A percentile compares a stretch with the other conserved stretches of the same genome.
phyloP scores from a whole-genome alignment of 2,888 invertebrate genomes.

The Melanargia galathea region DNA sequence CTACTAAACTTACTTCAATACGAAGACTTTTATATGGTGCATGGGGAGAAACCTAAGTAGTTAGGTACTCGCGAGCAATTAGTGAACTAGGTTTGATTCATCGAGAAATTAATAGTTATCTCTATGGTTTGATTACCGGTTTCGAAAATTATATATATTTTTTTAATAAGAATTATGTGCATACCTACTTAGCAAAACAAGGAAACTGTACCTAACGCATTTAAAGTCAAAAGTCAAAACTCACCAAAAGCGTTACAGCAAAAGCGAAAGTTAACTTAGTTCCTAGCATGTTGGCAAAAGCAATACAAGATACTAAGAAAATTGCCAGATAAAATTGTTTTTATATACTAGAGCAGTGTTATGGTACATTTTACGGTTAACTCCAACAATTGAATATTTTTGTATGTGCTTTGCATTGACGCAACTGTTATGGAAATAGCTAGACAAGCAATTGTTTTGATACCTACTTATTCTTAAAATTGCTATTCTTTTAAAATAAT shows the following conservation, averaged over 20 bases:
- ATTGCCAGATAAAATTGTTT: background rate
- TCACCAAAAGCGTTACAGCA: conserved; percentile 34
- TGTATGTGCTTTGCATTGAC: conserved; percentile 26
- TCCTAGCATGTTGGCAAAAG: conserved; percentile 36
- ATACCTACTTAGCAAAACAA: background rate
- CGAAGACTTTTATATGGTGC: too few species aligned
- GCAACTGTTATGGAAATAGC: conserved; percentile 21
- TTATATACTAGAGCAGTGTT: conserved; percentile 33
- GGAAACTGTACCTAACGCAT: background rate
- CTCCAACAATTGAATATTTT: conserved; percentile 24
- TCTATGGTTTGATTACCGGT: too few species aligned
- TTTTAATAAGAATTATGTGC: too few species aligned
- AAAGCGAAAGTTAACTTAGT: conserved; percentile 22
- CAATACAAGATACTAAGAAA: conserved; percentile 8
- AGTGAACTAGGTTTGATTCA: too few species aligned
- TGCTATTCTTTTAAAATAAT: too few species aligned
- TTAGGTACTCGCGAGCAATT: too few species aligned
- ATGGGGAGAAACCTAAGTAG: too few species aligned
- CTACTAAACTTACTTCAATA: too few species aligned
- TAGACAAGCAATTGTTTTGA: conserved; percentile 14
- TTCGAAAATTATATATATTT: too few species aligned
- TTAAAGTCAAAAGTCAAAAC: background rate
- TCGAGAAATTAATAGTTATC: too few species aligned
- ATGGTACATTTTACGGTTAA: conserved; percentile 40
- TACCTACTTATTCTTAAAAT: background rate